These are phyloP conservation scores for Pimpla rufipes DNA, from an alignment of 2,888 invertebrate species.

Conservation along the genomic window DNA sequence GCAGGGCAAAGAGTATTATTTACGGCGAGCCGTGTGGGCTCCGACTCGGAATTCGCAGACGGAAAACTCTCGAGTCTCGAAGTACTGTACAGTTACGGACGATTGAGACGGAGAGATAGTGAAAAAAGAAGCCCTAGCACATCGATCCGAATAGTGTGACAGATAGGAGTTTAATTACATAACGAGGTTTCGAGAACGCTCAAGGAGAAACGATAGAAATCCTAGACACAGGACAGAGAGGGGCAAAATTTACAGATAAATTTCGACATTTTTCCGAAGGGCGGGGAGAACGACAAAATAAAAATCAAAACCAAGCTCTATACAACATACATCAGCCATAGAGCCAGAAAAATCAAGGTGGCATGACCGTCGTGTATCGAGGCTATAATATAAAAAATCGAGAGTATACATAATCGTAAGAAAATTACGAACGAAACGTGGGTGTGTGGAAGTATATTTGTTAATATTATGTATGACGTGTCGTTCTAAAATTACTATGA, in stretches of 20 bases:
- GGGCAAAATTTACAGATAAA: constrained; percentile 14
- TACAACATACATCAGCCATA: constrained; percentile 77
- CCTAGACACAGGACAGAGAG: constrained; percentile 48
- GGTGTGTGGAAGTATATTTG: constrained; percentile 72
- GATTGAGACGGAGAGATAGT: background rate
- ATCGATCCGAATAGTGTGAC: constrained; percentile 9
- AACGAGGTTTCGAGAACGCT: constrained; percentile 3
- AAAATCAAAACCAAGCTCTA: constrained; percentile 73
- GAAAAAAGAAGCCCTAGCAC: constrained; percentile 1
- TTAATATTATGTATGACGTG: constrained; percentile 71
- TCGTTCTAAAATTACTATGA: constrained; percentile 33
- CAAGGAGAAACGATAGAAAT: constrained; percentile 24
- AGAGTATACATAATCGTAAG: constrained; percentile 25
- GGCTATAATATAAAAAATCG: constrained; percentile 23
- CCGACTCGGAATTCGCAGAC: background rate
- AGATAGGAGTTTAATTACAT: constrained; percentile 6
- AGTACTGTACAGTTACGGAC: background rate
- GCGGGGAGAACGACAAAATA: constrained; percentile 45
- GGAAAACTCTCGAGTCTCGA: constrained; percentile 2
- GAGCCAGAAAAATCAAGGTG: constrained; percentile 67
- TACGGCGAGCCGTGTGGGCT: constrained; percentile 16
- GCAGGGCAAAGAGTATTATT: constrained; percentile 35
- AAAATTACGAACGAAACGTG: constrained; percentile 61
- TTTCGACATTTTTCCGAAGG: constrained; percentile 71
- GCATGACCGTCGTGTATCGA: constrained; percentile 49